Percentiles rank a stretch among this genome's conserved stretches.
Evolutionary conservation across 2,797 vertebrate genomes (phyloP).

Genomic region (Xenops minutus): DNA sequence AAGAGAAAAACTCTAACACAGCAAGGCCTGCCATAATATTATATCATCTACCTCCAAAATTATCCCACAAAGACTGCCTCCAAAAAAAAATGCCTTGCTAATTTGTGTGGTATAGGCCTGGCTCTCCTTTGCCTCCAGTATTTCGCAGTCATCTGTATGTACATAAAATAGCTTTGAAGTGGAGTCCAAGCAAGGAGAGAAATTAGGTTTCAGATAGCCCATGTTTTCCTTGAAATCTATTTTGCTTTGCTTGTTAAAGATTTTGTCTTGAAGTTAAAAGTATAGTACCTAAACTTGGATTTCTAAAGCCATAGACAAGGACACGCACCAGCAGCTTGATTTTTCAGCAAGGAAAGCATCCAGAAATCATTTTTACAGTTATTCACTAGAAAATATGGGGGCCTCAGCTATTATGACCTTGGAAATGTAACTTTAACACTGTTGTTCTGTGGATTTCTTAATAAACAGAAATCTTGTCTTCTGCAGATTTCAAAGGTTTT

Average conservation of each 20-base stretch:
- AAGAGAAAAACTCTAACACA: slow-evolving; percentile 9
- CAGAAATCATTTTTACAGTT: neutral
- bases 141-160: neutral
- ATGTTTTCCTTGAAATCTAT: neutral
- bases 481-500: neutral
- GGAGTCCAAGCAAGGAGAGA: neutral
- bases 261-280: neutral
- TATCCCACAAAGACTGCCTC: neutral
- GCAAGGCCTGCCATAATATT: neutral
- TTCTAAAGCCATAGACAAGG: neutral
- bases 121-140: neutral
- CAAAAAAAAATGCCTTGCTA: neutral
- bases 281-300: neutral
- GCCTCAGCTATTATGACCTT: neutral
- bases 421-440: neutral
- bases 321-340: neutral
- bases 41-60: neutral
- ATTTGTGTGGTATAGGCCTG: neutral
- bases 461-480: neutral
- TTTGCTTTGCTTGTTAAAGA: neutral
- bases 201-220: neutral
- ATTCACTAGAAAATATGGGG: neutral
- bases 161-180: neutral
- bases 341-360: neutral
- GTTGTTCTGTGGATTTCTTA: neutral